These are phyloP conservation scores for Nasonovia ribisnigri DNA, from an alignment of 2,888 invertebrate genomes.

Conservation along the genomic window DNA sequence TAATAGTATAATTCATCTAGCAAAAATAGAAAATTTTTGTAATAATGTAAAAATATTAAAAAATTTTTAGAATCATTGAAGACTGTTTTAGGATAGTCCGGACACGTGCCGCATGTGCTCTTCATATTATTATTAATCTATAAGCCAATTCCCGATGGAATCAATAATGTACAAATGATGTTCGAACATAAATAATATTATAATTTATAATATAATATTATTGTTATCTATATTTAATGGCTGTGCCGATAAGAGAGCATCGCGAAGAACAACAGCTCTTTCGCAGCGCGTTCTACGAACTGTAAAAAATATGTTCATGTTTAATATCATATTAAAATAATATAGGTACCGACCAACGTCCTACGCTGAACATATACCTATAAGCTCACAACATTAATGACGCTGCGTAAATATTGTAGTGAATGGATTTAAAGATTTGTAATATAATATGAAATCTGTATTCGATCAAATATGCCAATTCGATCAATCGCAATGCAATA, in stretches of 20 bases:
- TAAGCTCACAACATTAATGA: not conserved
- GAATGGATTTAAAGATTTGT: not conserved
- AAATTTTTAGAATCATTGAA: too few species aligned
- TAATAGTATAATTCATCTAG: not conserved
- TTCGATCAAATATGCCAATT: not conserved
- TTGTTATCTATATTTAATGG: slow-evolving; percentile 11
- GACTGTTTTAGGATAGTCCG: too few species aligned
- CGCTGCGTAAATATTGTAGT: not conserved
- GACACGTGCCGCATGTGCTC: not conserved
- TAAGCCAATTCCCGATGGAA: not conserved
- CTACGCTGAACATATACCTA: not conserved
- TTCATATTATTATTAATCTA: not conserved
- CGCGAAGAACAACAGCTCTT: slow-evolving; percentile 12
- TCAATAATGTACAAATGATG: not conserved
- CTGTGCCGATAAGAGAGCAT: slow-evolving; percentile 25
- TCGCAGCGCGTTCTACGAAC: slow-evolving; percentile 11
- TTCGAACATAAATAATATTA: not conserved
- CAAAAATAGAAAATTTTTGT: not conserved
- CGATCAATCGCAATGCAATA: not conserved
- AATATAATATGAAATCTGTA: not conserved
- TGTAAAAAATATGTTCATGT: not conserved
- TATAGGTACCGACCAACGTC: not conserved
- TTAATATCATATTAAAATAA: not conserved
- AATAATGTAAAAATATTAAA: too few species aligned
- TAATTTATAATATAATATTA: not conserved